phyloP scores from a whole-genome alignment of 2,888 invertebrate species.

The Agriopis aurantiaria region DNA sequence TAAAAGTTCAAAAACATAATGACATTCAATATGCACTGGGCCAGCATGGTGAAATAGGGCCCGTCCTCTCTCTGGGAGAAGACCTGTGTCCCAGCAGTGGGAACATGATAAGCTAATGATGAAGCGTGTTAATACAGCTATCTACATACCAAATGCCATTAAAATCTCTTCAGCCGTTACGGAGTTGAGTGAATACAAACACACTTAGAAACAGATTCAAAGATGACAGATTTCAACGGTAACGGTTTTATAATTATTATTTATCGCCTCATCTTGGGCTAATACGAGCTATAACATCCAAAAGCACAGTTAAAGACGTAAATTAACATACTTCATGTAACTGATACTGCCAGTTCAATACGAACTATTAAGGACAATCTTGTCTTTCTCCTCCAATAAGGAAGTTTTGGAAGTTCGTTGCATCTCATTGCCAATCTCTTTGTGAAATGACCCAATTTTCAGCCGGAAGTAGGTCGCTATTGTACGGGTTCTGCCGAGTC shows the following conservation, averaged over 20 bases:
- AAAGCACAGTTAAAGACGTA: constrained; percentile 13
- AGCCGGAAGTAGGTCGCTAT: constrained; percentile 59
- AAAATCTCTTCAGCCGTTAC: no score
- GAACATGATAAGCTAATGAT: no score
- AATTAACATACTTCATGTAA: constrained; percentile 1
- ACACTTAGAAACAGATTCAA: not conserved
- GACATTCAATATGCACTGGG: no score
- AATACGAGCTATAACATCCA: constrained; percentile 20
- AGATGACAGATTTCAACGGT: not conserved
- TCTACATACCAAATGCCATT: no score
- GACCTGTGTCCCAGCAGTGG: no score
- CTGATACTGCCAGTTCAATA: constrained; percentile 18
- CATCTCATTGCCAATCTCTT: constrained; percentile 61
- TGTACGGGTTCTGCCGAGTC: constrained; percentile 34
- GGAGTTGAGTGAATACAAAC: no score
- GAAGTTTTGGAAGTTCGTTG: constrained; percentile 50
- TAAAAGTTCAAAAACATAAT: no score
- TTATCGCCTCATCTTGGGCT: not conserved
- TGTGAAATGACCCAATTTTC: constrained; percentile 63
- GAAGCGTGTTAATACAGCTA: no score
- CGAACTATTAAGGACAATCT: constrained; percentile 31
- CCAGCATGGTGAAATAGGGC: no score
- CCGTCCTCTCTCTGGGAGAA: no score
- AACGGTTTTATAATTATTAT: constrained; percentile 18
- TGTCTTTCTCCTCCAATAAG: constrained; percentile 35